phyloP scores from a whole-genome alignment of 2,888 invertebrate genomes.

The Carpatolechia fugitivella region DNA sequence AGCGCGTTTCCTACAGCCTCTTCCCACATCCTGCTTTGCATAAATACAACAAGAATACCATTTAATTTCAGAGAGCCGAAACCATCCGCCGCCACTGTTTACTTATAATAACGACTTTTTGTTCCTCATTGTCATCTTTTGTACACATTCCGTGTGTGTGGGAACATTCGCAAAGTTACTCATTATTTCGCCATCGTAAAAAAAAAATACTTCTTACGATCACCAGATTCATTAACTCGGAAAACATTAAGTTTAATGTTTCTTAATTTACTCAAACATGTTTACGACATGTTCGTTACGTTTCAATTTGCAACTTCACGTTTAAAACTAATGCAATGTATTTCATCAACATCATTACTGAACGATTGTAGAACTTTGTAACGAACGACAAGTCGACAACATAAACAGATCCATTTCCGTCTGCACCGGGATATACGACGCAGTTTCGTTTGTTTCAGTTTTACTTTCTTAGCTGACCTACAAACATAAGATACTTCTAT shows the following conservation, averaged over 20 bases:
- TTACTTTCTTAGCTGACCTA: constrained; percentile 10
- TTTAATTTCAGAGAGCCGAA: constrained; percentile 9
- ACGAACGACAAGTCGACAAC: too few relatives aligned
- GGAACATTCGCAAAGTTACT: background rate
- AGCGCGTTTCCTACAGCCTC: constrained; percentile 4
- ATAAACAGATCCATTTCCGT: background rate
- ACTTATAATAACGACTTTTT: constrained; percentile 10
- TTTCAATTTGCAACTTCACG: constrained; percentile 1
- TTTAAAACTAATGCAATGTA: background rate
- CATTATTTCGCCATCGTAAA: too few relatives aligned
- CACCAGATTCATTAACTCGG: background rate
- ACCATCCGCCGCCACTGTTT: constrained; percentile 14
- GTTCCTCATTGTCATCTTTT: background rate
- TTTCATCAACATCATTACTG: background rate
- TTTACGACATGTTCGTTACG: constrained; percentile 3
- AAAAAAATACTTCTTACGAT: background rate
- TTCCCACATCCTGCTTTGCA: constrained; percentile 10
- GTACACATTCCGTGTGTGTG: background rate
- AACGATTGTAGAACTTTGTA: too few relatives aligned
- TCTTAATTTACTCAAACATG: background rate
- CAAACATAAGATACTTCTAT: constrained; percentile 8
- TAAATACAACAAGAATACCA: constrained; percentile 10
- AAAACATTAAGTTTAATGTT: background rate
- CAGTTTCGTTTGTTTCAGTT: background rate
- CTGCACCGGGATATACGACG: background rate